A percentile compares a stretch with the other conserved stretches of the same genome.
Evolutionary conservation across 2,113 vertebrate species (phyloP).

Genomic region (Scomber japonicus): DNA sequence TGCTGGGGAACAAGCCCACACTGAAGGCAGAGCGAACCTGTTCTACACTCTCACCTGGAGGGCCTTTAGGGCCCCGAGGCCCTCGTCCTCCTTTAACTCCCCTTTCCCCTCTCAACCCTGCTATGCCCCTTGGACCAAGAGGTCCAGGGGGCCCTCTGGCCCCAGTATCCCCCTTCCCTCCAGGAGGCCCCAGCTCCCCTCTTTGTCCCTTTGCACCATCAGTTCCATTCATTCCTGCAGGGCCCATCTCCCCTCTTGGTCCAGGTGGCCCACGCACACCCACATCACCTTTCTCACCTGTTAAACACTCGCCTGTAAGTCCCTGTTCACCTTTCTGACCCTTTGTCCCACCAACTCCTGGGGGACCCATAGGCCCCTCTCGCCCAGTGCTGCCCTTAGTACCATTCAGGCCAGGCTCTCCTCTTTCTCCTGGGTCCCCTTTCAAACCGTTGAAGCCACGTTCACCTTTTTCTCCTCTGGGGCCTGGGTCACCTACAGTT

Average conservation of each 20-base stretch:
- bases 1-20: slow-evolving; percentile 88
- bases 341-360: slow-evolving; percentile 84
- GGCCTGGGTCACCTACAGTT: slow-evolving; percentile 87
- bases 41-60: slow-evolving; percentile 78
- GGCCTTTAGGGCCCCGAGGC: slow-evolving; percentile 88
- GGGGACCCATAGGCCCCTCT: slow-evolving; percentile 78
- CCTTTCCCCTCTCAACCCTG: slow-evolving; percentile 87
- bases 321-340: slow-evolving; percentile 91
- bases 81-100: slow-evolving; percentile 88
- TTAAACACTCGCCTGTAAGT: slow-evolving; percentile 81
- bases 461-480: slow-evolving; percentile 90
- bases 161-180: slow-evolving; percentile 90
- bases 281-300: slow-evolving; percentile 83
- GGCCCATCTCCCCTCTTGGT: slow-evolving; percentile 85
- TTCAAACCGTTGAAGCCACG: slow-evolving; percentile 86
- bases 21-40: slow-evolving; percentile 89
- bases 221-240: slow-evolving; percentile 73
- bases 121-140: slow-evolving; percentile 86
- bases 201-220: slow-evolving; percentile 82
- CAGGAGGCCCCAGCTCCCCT: slow-evolving; percentile 80
- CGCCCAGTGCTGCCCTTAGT: slow-evolving; percentile 86
- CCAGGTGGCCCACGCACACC: slow-evolving; percentile 85
- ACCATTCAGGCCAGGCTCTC: slow-evolving; percentile 88
- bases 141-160: slow-evolving; percentile 83
- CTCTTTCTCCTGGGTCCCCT: slow-evolving; percentile 91